Percentiles rank a stretch among this genome's conserved stretches.
Conservation (phyloP, 2,888 invertebrate species). For the Peribatodes rhomboidaria region DNA sequence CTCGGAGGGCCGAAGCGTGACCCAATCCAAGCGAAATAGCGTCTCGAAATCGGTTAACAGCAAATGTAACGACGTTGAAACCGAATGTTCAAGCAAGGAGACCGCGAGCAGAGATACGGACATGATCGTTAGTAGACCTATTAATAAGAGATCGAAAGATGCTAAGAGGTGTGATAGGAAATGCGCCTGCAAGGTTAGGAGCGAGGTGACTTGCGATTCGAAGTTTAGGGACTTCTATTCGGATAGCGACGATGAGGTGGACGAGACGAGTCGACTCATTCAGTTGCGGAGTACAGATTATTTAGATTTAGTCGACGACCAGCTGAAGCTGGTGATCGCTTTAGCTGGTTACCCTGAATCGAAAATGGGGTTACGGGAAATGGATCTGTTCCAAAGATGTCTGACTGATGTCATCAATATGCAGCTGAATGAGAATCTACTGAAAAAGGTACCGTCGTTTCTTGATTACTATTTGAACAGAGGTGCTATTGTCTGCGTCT, state of each 20-base stretch:
- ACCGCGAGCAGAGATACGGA: constrained; percentile 55
- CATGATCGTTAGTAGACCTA: constrained; percentile 56
- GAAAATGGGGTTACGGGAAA: constrained; percentile 72
- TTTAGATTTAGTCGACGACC: constrained; percentile 71
- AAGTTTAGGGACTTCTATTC: constrained; percentile 71
- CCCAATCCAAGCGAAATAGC: constrained; percentile 61
- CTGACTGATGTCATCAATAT: constrained; percentile 72
- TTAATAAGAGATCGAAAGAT: constrained; percentile 55
- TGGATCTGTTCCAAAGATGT: constrained; percentile 72
- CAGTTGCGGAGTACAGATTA: constrained; percentile 73
- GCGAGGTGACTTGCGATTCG: constrained; percentile 64
- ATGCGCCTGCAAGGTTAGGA: constrained; percentile 51
- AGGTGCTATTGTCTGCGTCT: constrained; percentile 78
- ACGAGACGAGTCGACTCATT: constrained; percentile 74
- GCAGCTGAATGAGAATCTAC: constrained; percentile 72
- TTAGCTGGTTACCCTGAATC: constrained; percentile 75
- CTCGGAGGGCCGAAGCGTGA: constrained; percentile 62
- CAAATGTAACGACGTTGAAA: constrained; percentile 18
- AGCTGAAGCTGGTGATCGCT: constrained; percentile 72
- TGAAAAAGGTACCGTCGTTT: constrained; percentile 70
- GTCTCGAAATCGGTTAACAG: constrained; percentile 50
- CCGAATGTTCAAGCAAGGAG: constrained; percentile 38
- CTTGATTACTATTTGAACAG: constrained; percentile 77
- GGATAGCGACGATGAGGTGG: constrained; percentile 68
- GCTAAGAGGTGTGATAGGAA: constrained; percentile 59